Conservation (phyloP, 2,888 invertebrate genomes). For the Apotomis capreana region DNA sequence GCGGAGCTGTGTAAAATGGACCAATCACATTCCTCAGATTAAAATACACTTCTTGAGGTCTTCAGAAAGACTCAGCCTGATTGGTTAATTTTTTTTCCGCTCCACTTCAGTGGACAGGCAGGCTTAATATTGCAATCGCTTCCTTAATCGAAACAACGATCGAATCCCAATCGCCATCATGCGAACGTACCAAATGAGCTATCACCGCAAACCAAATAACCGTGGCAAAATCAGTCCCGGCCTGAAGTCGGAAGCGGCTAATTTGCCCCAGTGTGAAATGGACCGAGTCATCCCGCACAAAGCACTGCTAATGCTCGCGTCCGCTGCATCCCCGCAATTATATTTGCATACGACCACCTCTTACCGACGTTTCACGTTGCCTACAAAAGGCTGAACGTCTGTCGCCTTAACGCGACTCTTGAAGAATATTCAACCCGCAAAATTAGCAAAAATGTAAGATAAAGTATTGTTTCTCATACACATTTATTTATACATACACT, state of each 20-base stretch:
- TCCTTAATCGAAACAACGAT: conserved; percentile 6
- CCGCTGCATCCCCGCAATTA: conserved; percentile 74
- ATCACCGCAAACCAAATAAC: conserved; percentile 42
- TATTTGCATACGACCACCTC: conserved; percentile 67
- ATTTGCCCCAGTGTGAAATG: conserved; percentile 76
- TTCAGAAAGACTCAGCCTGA: no score
- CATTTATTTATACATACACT: no score
- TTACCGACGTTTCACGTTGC: conserved; percentile 35
- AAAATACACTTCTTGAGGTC: no score
- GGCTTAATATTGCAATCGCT: neutral
- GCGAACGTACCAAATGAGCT: conserved; percentile 34
- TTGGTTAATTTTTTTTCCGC: no score
- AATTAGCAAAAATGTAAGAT: neutral
- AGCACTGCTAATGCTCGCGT: conserved; percentile 75
- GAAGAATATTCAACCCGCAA: neutral
- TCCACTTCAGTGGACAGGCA: no score
- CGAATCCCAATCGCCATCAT: conserved; percentile 25
- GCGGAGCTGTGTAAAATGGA: no score
- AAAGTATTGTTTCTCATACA: no score
- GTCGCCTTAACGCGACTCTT: neutral
- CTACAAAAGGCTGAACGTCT: conserved; percentile 14
- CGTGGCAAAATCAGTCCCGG: conserved; percentile 53
- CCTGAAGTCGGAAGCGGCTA: conserved; percentile 64
- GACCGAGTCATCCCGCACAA: conserved; percentile 75
- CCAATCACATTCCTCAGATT: no score